Conservation (phyloP, 2,888 invertebrate genomes). For the Steinernema carpocapsae region DNA sequence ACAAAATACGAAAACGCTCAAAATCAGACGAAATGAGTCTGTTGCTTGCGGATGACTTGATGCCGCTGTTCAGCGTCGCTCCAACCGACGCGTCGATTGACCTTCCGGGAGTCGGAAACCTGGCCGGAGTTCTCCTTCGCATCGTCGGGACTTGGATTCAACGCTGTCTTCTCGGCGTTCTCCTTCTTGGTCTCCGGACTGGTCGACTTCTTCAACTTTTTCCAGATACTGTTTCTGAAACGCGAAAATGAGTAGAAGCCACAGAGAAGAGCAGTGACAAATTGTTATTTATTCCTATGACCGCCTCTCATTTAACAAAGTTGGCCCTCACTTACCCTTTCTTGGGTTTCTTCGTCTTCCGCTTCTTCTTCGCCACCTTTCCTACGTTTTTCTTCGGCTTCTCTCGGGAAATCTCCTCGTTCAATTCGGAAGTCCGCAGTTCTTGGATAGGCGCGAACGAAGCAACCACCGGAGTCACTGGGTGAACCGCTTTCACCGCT, state of each 20-base stretch:
- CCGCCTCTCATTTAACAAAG: too few species aligned
- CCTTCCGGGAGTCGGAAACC: neutral
- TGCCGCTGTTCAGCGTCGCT: neutral
- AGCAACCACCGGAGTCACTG: too few species aligned
- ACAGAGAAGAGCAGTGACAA: neutral
- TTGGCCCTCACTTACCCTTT: too few species aligned
- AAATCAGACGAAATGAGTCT: too few species aligned
- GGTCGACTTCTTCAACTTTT: neutral
- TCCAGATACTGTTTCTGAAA: neutral
- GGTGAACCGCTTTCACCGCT: too few species aligned
- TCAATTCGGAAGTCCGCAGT: too few species aligned
- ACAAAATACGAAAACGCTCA: too few species aligned
- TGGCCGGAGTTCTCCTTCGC: neutral
- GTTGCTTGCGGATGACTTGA: neutral
- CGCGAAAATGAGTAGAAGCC: neutral
- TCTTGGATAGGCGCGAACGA: too few species aligned
- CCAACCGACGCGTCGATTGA: conserved; percentile 6
- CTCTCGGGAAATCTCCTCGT: too few species aligned
- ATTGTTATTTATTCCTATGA: neutral
- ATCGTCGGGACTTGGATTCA: neutral
- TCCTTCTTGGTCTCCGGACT: neutral
- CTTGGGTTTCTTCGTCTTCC: too few species aligned
- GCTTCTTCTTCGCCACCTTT: too few species aligned
- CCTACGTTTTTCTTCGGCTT: too few species aligned
- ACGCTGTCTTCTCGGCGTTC: neutral